Evolutionary conservation across 2,888 invertebrate genomes (phyloP), one percentile per base, ranked within the genome.

Genomic region (Lasioglossum morio): DNA sequence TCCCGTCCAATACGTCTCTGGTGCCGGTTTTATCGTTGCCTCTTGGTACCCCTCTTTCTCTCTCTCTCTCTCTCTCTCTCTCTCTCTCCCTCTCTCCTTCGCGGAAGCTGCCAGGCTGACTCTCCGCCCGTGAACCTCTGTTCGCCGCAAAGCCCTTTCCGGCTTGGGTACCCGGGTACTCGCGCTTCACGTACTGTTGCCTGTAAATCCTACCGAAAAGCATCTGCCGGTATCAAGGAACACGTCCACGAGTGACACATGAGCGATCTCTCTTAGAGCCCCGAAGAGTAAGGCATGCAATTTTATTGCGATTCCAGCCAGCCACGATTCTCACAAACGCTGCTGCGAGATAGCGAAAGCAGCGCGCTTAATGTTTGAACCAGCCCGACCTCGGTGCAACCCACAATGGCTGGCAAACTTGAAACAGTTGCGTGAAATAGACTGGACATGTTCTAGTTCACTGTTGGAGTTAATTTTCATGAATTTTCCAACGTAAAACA

Each of bases 21-120:
- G 83, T 82, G 86, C 86, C 75, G 90, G 92, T 89, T 92, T 92
- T 91, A 90, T 90, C 91, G 88, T 86, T 78, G 83, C 83, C 81
- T 80, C 77, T n/a, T n/a, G n/a, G n/a, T n/a, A n/a, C n/a, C n/a
- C n/a, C n/a, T n/a, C n/a, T n/a, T n/a, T n/a, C n/a, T n/a, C n/a
- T n/a, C n/a, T n/a, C n/a, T n/a, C n/a, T n/a, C n/a, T n/a, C n/a
- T n/a, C n/a, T n/a, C n/a, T n/a, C n/a, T n/a, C n/a, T n/a, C n/a
- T n/a, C n/a, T n/a, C n/a, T n/a, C n/a, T n/a, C n/a, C n/a, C n/a
- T n/a, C n/a, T n/a, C n/a, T n/a, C n/a, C 27, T 16, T 0, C 27
- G 5, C n/a, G 46, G 19, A 63, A 16, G 3, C 72, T 77, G 83
- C 74, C 82, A 57, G 79, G 72, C 82, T 70, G 70, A 70, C 70